phyloP scores from a whole-genome alignment of 2,888 invertebrate species.

The Amitus sp. region DNA sequence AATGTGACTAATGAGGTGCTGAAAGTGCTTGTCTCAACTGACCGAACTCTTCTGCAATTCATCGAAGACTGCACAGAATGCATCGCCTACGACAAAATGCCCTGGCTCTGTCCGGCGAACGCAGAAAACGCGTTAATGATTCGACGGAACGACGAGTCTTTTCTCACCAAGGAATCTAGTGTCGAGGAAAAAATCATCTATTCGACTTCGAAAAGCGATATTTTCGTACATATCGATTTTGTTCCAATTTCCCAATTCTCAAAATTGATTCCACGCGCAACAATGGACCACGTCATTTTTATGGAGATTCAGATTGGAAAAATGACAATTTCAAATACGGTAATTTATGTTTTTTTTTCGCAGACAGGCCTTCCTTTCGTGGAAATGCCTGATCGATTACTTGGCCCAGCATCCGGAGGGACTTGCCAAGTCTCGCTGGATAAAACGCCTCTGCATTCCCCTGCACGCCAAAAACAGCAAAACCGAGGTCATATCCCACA shows the following conservation, averaged over 20 bases:
- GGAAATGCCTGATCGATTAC: constrained; percentile 73
- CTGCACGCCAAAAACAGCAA: constrained; percentile 78
- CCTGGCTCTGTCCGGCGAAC: neutral
- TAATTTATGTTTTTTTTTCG: constrained; percentile 41
- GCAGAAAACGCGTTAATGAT: neutral
- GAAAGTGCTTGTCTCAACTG: neutral
- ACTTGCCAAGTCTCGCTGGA: constrained; percentile 71
- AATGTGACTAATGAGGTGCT: neutral
- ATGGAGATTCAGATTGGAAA: too few species aligned
- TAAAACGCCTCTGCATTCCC: constrained; percentile 78
- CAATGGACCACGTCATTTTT: too few species aligned
- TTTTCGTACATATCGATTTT: too few species aligned
- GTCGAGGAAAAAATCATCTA: neutral
- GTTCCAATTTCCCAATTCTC: too few species aligned
- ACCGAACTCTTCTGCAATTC: neutral
- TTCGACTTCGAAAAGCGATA: too few species aligned
- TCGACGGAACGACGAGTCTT: too few species aligned
- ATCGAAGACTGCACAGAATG: neutral
- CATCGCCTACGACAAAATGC: neutral
- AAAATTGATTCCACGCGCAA: too few species aligned
- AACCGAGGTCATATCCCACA: constrained; percentile 72
- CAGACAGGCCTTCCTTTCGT: constrained; percentile 64
- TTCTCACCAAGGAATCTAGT: too few species aligned
- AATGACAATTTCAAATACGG: too few species aligned
- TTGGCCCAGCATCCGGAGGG: constrained; percentile 70